These are phyloP conservation scores for Bombyx huttoni DNA, from an alignment of 2,888 invertebrate genomes.

Conservation along the genomic window DNA sequence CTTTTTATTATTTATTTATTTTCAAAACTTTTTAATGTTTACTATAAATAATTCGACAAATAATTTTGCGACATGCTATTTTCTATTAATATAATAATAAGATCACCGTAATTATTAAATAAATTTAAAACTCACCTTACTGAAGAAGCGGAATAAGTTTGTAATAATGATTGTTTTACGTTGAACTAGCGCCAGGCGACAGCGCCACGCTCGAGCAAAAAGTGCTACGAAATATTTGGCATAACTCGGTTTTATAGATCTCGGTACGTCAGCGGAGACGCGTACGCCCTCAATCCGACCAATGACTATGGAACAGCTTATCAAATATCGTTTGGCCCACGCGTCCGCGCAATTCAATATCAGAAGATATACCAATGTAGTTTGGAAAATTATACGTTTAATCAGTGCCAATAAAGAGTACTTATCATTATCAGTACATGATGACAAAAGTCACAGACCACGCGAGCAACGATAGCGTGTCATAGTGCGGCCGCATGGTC, in stretches of 20 bases:
- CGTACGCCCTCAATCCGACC: conserved; percentile 56
- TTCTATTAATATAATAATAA: too few relatives aligned
- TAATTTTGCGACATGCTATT: background rate
- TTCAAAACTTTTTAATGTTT: background rate
- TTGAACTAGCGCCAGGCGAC: conserved; percentile 4
- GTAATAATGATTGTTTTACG: background rate
- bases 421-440: conserved; percentile 24
- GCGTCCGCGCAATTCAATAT: background rate
- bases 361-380: conserved; percentile 1
- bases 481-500: conserved; percentile 49
- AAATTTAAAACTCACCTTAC: background rate
- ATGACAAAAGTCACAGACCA: conserved; percentile 38
- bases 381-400: conserved; percentile 4
- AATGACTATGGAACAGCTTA: conserved; percentile 26
- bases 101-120: too few relatives aligned
- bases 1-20: background rate
- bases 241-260: conserved; percentile 36
- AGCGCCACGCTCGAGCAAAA: conserved; percentile 12
- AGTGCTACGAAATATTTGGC: conserved; percentile 11
- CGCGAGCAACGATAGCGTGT: conserved; percentile 31
- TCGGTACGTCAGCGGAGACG: conserved; percentile 38
- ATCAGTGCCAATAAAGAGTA: background rate
- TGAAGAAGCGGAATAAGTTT: background rate
- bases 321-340: background rate
- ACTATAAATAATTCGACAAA: background rate